Percentiles rank a stretch among this genome's conserved stretches.
phyloP scores from a whole-genome alignment of 1,140 invertebrate species.

The Sinella curviseta region DNA sequence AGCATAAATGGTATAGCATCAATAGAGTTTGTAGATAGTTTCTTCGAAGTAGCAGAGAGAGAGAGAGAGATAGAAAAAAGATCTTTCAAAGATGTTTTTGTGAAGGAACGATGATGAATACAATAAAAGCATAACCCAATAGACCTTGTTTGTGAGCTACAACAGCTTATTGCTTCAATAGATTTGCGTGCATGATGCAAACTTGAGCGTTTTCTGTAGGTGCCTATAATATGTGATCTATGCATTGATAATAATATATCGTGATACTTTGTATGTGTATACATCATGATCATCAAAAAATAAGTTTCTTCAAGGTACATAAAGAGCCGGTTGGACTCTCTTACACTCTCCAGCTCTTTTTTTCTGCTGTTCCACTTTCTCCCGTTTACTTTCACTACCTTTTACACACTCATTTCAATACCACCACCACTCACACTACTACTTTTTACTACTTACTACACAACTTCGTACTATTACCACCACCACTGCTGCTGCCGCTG shows the following conservation, averaged over 20 bases:
- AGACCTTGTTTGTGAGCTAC: not conserved
- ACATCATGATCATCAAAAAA: not conserved
- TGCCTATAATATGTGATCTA: too few species aligned
- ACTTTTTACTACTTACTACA: not conserved
- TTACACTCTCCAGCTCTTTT: not conserved
- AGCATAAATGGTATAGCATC: too few species aligned
- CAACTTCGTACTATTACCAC: not conserved
- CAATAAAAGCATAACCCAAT: not conserved
- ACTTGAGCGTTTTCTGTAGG: too few species aligned
- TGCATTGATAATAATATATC: too few species aligned
- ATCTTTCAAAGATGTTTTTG: not conserved
- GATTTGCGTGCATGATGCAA: too few species aligned
- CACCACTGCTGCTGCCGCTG: not conserved
- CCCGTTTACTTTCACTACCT: constrained; percentile 8
- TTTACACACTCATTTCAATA: not conserved
- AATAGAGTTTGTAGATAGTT: too few species aligned
- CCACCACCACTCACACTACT: not conserved
- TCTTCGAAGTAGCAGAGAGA: constrained; percentile 25
- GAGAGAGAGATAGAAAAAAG: constrained; percentile 32
- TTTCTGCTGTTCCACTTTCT: constrained; percentile 12
- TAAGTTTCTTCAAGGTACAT: not conserved
- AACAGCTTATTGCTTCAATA: not conserved
- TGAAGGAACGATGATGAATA: constrained; percentile 11
- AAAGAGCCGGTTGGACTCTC: not conserved
- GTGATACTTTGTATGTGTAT: too few species aligned